Evolutionary conservation across 2,797 vertebrate genomes (phyloP), one percentile per base, ranked within the genome.

Genomic region (Clarias laeviceps): DNA sequence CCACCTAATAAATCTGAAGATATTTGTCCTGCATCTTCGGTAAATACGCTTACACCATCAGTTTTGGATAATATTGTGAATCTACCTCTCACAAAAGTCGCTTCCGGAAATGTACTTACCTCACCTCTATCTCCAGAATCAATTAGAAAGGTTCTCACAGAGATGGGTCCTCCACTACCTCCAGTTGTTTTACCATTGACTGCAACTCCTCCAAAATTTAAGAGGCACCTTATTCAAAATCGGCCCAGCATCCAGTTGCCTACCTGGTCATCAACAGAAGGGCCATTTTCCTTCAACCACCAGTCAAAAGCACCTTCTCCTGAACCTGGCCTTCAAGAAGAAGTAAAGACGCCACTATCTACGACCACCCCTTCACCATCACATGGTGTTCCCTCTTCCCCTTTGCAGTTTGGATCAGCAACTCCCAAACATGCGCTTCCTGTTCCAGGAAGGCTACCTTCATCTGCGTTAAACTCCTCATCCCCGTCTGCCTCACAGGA

Each of bases 401-500:
- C 98, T 1, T 91, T 99, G 88, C 98, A 98, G 88, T 99, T 99
- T 45, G 97, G 97, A 86, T 96, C 97, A 14, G 96, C 96, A 14
- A 99, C 98, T 40, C 98, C 98, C 18, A 99, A 99, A 89, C 98
- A 99, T 0, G 98, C 98, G 0, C 94, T 99, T 56, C 98, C 98
- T 0, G 98, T 99, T 66, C 98, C 98, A 0, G 98, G 98, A 73
- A 94, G 98, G 29, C 92, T 99, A 72, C 98, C 98, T 0, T 82
- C 91, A 0, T 88, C 95, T 0, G 92, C 97, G 0, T 68, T 92
- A 54, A 91, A 78, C 50, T 87, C 95, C 0, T 93, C 95, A 5
- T 88, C 89, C 2, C 80, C 94, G 1, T 74, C 93, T 40, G 85
- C 93, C 1, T 91, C 95, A 45, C 97, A 96, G 90, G 97, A 98